Base-by-base conservation (phyloP, 1,140 invertebrate genomes). In the Thaumetopoea pityocampa region DNA sequence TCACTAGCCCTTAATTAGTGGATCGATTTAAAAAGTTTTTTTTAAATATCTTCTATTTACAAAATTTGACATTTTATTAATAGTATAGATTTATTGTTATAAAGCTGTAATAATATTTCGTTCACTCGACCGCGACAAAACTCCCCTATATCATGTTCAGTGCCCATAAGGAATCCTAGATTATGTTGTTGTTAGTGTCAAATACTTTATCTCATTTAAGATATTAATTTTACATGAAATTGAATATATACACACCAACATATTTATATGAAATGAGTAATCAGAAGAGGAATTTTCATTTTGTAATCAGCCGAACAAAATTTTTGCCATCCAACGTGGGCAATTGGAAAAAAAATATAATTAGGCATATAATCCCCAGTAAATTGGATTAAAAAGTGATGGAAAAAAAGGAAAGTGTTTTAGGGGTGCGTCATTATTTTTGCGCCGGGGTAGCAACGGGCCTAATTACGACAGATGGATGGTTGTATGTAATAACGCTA, bases 341-440 rank as follows among this genome's bases (percentile, higher is more conserved):
- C 76, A 81, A 83, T 81, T 56, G 77, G 79, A 83, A 83, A 83
- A n/a, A n/a, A n/a, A 81, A 83, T 83, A 83, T 86, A 86, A 86
- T 86, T 85, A 86, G 82, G 67, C 69, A 78, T 79, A 85, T 86
- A 86, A 86, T 86, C 84, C 84, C 68, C 79, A 62, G 68, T 78
- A 85, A 85, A 86, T 86, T 86, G 84, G 84, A 86, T 86, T 86
- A 86, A 86, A 85, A 85, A 51, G 45, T 51, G 41, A 80, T 80
- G 73, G 71, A 81, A 82, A 82, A 78, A 78, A 85, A 81, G 71
- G 71, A 84, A 81, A 83, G 71, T 80, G 68, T 83, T 82, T 82
- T 83, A 77, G 73, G 43, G 76, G 73, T 64, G 59, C 76, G 79
- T 80, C 76, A 83, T 80, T 83, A 80, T 80, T 80, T 79, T 82